Percentiles rank a stretch among this genome's conserved stretches.
Evolutionary conservation across 2,113 vertebrate species (phyloP).

Genomic region (Ceratotherium simum): DNA sequence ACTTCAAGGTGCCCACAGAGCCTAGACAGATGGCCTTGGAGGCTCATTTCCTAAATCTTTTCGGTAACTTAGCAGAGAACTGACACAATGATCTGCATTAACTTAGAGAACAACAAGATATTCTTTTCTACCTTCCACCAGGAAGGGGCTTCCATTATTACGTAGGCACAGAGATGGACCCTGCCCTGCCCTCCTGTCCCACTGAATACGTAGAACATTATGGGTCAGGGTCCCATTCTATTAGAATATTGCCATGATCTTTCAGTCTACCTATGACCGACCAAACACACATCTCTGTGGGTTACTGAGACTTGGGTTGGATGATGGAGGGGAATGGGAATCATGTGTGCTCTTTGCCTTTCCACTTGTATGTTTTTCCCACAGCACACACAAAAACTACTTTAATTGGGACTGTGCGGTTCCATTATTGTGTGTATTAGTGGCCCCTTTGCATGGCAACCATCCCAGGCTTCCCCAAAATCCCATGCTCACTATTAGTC

Average conservation of each 20-base stretch:
- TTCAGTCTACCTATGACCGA: neutral
- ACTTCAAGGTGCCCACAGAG: neutral
- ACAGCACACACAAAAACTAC: neutral
- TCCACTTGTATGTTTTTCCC: neutral
- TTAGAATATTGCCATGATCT: fast-evolving
- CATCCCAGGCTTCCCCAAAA: no score
- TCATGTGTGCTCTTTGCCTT: fast-evolving
- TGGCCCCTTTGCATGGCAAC: neutral
- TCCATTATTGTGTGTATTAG: neutral
- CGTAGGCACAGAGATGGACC: neutral
- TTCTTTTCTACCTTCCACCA: neutral
- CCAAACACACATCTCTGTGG: neutral
- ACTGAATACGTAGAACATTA: fast-evolving
- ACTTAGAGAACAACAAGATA: neutral
- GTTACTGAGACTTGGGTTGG: neutral
- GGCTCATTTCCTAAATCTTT: neutral
- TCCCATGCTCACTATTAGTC: neutral
- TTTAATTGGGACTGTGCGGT: no score
- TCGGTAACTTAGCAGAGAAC: neutral
- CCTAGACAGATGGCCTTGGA: neutral
- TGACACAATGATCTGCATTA: neutral
- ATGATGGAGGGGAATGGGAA: no score
- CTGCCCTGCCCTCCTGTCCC: neutral
- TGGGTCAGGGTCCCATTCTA: neutral
- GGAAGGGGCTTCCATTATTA: neutral